Evolutionary conservation across 2,888 invertebrate genomes (phyloP), one percentile per base, ranked within the genome.

Genomic region (Timema podura): DNA sequence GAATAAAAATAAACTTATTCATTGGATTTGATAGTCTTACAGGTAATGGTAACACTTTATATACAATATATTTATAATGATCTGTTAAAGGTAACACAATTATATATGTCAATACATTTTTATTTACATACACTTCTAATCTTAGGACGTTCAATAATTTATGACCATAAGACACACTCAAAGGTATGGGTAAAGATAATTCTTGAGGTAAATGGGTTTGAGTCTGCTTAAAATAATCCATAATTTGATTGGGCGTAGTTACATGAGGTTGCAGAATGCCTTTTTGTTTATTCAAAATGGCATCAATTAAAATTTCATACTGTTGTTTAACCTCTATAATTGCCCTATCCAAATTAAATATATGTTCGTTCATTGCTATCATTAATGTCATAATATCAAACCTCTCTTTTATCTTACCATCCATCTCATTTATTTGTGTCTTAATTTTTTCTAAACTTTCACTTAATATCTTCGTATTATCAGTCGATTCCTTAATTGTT

Each of bases 121-220:
- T 6, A 13, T 54, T 54, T 11, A 54, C 1, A 54, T 11, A 54
- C 7, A 54, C n/a, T 54, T 54, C 54, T 54, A 54, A 13, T 7
- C 54, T 8, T 11, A 13, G 5, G 5, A 54, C 1, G 16, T 13
- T 54, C 13, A 54, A 54, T 6, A 54, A 6, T 7, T 54, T 54
- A 54, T 54, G 7, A 13, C 54, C 6, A 16, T 54, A 54, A 5
- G 15, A 7, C 54, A 54, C 54, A 54, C 54, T 54, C 6, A 54
- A 54, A 15, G 54, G 54, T n/a, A 54, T 54, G 7, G 54, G 54
- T 54, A 54, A 54, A 16, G 13, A 54, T 54, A 11, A 54, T 54
- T 8, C 13, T 54, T 54, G 54, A 11, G n/a, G n/a, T 54, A 54
- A 11, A 16, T 11, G 54, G 6, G 7, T 54, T 54, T 54, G n/a